These are phyloP conservation scores for Smutsia temminckii DNA, from an alignment of 2,797 vertebrate species.

Conservation along the genomic window DNA sequence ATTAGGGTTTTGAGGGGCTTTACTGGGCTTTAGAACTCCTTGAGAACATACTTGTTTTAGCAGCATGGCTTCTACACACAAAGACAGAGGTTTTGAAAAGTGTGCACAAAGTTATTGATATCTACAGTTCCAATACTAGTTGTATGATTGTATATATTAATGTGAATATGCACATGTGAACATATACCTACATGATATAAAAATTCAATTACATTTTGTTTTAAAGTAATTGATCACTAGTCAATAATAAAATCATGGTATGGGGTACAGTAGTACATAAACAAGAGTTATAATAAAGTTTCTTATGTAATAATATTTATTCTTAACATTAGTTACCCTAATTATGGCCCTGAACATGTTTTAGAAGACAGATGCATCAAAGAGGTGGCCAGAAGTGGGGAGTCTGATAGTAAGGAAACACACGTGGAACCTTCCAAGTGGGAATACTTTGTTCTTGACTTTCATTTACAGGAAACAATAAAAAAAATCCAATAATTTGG, in stretches of 20 bases:
- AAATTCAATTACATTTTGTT: background rate
- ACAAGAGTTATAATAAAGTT: background rate
- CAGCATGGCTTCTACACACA: slow-evolving; percentile 10
- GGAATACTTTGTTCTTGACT: background rate
- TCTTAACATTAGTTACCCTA: background rate
- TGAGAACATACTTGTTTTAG: slow-evolving; percentile 59
- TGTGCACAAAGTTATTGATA: background rate
- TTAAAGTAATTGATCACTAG: slow-evolving; percentile 20
- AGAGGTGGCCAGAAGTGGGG: background rate
- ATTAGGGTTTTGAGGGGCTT: slow-evolving; percentile 34
- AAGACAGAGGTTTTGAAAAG: background rate
- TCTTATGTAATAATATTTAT: background rate
- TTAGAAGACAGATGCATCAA: background rate
- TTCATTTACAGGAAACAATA: background rate
- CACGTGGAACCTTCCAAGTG: background rate
- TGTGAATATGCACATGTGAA: background rate
- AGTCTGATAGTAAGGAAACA: background rate
- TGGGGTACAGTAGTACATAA: background rate
- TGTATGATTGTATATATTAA: background rate
- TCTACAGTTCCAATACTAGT: background rate
- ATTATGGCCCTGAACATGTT: background rate
- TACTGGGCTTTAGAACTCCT: slow-evolving; percentile 52
- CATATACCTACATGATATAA: background rate
- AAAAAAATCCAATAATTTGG: background rate
- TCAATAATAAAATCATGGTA: background rate